phyloP scores from a whole-genome alignment of 2,797 vertebrate genomes.

The Tokudaia muenninki region DNA sequence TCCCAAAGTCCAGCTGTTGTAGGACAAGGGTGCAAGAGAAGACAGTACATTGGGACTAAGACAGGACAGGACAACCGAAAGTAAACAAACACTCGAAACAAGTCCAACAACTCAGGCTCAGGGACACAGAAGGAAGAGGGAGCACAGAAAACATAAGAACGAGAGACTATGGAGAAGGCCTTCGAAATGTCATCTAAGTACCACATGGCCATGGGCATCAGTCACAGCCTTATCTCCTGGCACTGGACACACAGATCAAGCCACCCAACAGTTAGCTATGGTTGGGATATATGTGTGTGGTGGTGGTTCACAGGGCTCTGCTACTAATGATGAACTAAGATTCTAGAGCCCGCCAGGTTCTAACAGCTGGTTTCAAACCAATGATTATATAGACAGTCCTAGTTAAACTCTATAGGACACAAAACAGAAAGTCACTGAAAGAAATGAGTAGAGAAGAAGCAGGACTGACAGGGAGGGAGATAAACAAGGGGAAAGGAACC shows the following conservation, averaged over 20 bases:
- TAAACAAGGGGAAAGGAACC: background rate
- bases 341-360: background rate
- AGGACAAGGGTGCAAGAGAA: background rate
- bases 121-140: background rate
- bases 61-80: background rate
- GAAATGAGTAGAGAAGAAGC: background rate
- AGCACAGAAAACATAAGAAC: background rate
- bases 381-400: background rate
- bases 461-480: background rate
- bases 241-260: background rate
- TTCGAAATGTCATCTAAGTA: background rate
- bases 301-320: background rate
- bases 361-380: background rate
- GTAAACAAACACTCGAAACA: background rate
- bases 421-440: background rate
- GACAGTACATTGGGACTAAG: background rate
- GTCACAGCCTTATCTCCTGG: background rate
- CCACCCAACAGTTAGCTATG: background rate
- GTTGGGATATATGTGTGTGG: background rate
- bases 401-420: background rate
- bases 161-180: background rate
- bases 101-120: background rate
- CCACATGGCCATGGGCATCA: background rate
- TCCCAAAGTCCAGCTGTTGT: background rate
- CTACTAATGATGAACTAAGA: background rate